Conservation (phyloP, 2,113 vertebrate genomes). For the Tachycineta bicolor region DNA sequence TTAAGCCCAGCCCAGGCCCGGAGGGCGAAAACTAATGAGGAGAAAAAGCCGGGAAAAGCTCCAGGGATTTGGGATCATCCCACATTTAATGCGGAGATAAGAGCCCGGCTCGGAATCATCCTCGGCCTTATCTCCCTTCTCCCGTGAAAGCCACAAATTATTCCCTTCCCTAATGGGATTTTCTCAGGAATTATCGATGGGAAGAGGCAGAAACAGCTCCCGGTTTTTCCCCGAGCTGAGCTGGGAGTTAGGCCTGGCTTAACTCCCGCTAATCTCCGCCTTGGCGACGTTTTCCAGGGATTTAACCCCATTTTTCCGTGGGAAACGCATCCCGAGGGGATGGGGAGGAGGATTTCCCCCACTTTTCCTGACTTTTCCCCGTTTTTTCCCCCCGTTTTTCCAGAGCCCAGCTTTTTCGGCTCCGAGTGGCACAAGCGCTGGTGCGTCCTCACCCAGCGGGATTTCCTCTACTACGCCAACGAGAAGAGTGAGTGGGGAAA, state of each 20-base stretch:
- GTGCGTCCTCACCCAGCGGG: not conserved
- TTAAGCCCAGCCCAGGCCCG: not conserved
- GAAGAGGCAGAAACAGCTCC: not conserved
- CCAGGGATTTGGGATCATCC: not conserved
- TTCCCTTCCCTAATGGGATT: slow-evolving; percentile 30
- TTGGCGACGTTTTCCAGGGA: not conserved
- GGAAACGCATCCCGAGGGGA: not conserved
- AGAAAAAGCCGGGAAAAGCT: not conserved
- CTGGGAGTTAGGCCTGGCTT: not conserved
- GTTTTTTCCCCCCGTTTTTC: too few species aligned
- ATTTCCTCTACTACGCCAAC: not conserved
- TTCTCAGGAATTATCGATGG: slow-evolving; percentile 18
- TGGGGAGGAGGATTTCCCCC: accelerated
- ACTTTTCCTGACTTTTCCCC: too few species aligned
- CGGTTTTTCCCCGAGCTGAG: not conserved
- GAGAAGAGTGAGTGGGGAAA: not conserved
- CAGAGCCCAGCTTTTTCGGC: not conserved
- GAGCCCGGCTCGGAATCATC: slow-evolving; percentile 5
- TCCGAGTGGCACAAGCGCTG: not conserved
- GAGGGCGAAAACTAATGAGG: slow-evolving; percentile 14
- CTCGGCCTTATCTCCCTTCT: slow-evolving; percentile 18
- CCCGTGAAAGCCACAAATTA: slow-evolving; percentile 34
- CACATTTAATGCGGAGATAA: not conserved
- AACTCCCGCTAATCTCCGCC: not conserved
- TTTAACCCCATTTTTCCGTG: not conserved